Evolutionary conservation across 2,797 vertebrate genomes (phyloP).

Genomic region (Lophotriccus pileatus): DNA sequence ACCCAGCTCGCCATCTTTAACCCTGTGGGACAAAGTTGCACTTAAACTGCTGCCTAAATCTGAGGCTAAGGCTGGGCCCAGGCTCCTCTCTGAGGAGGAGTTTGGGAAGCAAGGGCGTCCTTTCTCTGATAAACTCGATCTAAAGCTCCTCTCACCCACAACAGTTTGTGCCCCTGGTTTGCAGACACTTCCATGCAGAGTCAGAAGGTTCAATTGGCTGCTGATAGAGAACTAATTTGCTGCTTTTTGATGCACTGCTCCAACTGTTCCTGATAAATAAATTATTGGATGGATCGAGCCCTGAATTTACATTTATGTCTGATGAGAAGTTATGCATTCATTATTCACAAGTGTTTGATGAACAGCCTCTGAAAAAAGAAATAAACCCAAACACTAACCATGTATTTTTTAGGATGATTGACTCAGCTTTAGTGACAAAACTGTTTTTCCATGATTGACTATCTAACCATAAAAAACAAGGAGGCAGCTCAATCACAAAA

Average conservation of each 20-base stretch:
- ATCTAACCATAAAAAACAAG: not conserved
- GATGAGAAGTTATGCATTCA: not conserved
- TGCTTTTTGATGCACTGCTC: not conserved
- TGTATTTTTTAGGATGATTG: not conserved
- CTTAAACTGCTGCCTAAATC: not conserved
- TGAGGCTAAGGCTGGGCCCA: not conserved
- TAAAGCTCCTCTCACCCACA: not conserved
- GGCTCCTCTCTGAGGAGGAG: not conserved
- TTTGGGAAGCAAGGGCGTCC: not conserved
- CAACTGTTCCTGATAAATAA: not conserved
- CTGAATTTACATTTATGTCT: not conserved
- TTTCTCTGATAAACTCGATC: not conserved
- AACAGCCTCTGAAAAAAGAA: not conserved
- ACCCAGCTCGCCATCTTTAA: not conserved
- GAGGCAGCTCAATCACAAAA: not conserved
- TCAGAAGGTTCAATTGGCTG: not conserved
- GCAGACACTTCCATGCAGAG: not conserved
- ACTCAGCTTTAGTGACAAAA: not conserved
- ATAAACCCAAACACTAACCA: not conserved
- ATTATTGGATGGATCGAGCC: not conserved
- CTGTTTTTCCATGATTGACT: not conserved
- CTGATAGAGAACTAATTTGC: not conserved
- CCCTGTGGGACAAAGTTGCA: not conserved
- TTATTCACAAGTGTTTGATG: not conserved
- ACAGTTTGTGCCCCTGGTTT: not conserved